These are phyloP conservation scores for Euzophera pinguis DNA, from an alignment of 2,888 invertebrate genomes.

Conservation along the genomic window DNA sequence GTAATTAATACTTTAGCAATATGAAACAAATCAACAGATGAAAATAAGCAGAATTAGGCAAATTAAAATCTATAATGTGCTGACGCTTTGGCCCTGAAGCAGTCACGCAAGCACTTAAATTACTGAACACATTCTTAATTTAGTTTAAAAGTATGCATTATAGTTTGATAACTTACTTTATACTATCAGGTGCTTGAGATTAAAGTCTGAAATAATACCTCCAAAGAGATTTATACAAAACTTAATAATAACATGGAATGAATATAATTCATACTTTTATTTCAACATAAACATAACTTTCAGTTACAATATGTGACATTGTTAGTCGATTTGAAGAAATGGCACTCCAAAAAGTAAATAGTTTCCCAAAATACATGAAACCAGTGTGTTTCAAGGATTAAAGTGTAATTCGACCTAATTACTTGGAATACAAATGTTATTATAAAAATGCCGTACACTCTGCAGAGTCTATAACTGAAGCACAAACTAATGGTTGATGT, in stretches of 20 bases:
- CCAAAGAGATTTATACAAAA: slow-evolving; percentile 10
- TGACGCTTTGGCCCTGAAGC: not conserved
- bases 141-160: slow-evolving; percentile 18
- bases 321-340: slow-evolving; percentile 22
- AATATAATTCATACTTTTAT: slow-evolving; percentile 33
- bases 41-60: not conserved
- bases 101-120: slow-evolving; percentile 24
- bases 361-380: slow-evolving; percentile 38
- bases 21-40: no score
- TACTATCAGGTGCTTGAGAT: slow-evolving; percentile 22
- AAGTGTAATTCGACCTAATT: slow-evolving; percentile 45
- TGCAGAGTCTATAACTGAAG: slow-evolving; percentile 56
- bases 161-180: slow-evolving; percentile 19
- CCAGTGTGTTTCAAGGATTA: slow-evolving; percentile 39
- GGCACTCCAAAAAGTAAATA: slow-evolving; percentile 31
- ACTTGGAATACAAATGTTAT: slow-evolving; percentile 47
- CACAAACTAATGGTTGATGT: slow-evolving; percentile 43
- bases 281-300: slow-evolving; percentile 17
- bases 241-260: slow-evolving; percentile 19
- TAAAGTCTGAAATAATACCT: slow-evolving; percentile 11
- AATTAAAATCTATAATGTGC: not conserved
- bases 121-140: slow-evolving; percentile 34
- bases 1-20: no score
- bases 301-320: not conserved
- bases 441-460: slow-evolving; percentile 61